A percentile compares a stretch with the other conserved stretches of the same genome.
These are phyloP conservation scores for Tachina grossa DNA, from an alignment of 2,888 invertebrate genomes.

Conservation along the genomic window DNA sequence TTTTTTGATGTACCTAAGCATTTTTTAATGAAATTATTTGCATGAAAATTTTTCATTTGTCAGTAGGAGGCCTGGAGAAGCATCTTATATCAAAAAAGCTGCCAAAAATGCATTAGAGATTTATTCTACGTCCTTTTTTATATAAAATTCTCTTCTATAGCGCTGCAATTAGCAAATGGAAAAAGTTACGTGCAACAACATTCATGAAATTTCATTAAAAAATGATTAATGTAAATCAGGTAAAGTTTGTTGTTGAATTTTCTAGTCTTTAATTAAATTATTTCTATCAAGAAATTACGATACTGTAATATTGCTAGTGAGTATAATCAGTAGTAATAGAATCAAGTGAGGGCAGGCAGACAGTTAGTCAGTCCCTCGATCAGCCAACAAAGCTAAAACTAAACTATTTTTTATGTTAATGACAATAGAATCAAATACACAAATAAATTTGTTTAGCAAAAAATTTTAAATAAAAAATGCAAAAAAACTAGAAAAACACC, in stretches of 20 bases:
- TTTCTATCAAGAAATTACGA: slow-evolving; percentile 67
- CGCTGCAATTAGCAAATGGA: too few species aligned
- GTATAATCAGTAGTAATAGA: slow-evolving; percentile 42
- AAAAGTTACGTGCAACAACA: too few species aligned
- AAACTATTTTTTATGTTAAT: slow-evolving; percentile 49
- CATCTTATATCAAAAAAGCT: too few species aligned
- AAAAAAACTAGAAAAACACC: slow-evolving; percentile 19
- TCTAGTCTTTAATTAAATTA: slow-evolving; percentile 33
- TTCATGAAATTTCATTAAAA: too few species aligned
- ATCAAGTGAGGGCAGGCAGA: slow-evolving; percentile 5
- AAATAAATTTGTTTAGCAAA: slow-evolving; percentile 20
- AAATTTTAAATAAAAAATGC: neutral
- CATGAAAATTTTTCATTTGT: too few species aligned
- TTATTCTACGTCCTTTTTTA: too few species aligned
- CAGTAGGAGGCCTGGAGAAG: too few species aligned
- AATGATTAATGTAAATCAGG: too few species aligned
- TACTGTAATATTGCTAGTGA: slow-evolving; percentile 60
- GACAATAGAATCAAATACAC: slow-evolving; percentile 45
- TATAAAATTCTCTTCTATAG: too few species aligned
- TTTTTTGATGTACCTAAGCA: too few species aligned
- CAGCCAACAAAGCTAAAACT: neutral
- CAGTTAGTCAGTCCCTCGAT: neutral
- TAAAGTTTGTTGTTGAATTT: slow-evolving; percentile 27
- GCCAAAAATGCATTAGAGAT: too few species aligned
- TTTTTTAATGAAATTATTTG: too few species aligned